Base-by-base conservation (phyloP, 2,113 vertebrate genomes). In the Ptilorrhoa leucosticta region DNA sequence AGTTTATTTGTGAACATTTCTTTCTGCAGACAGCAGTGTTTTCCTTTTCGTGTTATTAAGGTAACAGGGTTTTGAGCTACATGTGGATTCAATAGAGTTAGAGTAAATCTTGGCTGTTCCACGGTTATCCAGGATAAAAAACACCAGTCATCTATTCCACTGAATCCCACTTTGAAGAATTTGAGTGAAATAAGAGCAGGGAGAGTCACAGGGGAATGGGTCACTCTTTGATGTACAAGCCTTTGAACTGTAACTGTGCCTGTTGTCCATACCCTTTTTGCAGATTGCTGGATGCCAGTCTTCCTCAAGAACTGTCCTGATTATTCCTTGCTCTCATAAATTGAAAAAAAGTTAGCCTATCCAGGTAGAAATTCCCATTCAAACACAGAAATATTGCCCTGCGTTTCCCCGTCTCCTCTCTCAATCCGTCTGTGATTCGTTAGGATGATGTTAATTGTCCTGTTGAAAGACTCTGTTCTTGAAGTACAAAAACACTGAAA, bases 101-200 rank as follows among this genome's bases (percentile, higher is more conserved):
- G 24, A 51, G 24, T 77, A 96, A 92, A 92, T 90, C 56, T 83
- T 95, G 66, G 17, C 54, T 66, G 33, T 83, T 94, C 30, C 18
- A 26, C 89, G 60, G 64, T 77, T 91, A 91, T 44, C 39, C n/a
- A 72, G 81, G 89, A 93, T 76, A 51, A 94, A 94, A 56, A n/a
- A 5, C n/a, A 26, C 0, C 69, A 58, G 40, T 76, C 28, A 84
- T 88, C 66, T 86, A 56, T 93, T 72, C 60, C 19, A 42, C 16
- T 70, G 84, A 95, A 80, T 56, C 44, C 54, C 45, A 42, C 72
- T 97, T 95, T 84, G 82, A 97, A 95, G 84, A 89, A 70, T 90
- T 53, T 66, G 87, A 93, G 50, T 73, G 66, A 94, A 96, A 92
- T 81, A 90, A 87, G 85, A 91, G 51, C 30, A 83, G 20, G 56